Conservation (phyloP, 2,797 vertebrate species). For the Furcifer pardalis region DNA sequence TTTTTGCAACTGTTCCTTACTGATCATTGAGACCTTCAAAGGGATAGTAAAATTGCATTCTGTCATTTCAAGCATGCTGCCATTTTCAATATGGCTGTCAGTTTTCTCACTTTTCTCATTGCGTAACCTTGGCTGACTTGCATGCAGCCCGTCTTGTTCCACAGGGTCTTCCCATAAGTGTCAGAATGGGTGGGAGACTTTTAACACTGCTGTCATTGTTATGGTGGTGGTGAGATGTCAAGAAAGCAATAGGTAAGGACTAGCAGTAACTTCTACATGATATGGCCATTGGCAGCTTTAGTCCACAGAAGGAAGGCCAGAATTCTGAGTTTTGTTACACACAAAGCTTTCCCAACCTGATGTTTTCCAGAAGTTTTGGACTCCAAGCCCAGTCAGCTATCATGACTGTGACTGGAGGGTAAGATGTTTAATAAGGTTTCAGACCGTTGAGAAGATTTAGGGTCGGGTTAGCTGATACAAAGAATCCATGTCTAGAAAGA, state of each 20-base stretch:
- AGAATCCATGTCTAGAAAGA: too few species aligned
- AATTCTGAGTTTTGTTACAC: background rate
- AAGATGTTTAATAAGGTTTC: background rate
- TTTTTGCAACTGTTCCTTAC: too few species aligned
- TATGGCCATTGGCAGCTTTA: rapidly evolving
- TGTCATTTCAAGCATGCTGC: too few species aligned
- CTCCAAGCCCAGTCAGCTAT: background rate
- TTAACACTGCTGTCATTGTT: background rate
- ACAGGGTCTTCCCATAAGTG: background rate
- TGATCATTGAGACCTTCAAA: too few species aligned
- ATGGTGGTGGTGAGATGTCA: background rate
- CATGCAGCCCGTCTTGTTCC: background rate
- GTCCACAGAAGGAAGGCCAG: background rate
- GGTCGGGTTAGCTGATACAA: too few species aligned
- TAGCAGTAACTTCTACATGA: background rate
- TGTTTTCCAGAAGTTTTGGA: background rate
- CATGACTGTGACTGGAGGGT: background rate
- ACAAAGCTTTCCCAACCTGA: background rate
- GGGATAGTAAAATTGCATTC: too few species aligned
- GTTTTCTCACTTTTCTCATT: too few species aligned
- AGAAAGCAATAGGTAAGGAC: background rate
- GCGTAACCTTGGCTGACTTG: too few species aligned
- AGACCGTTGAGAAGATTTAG: too few species aligned
- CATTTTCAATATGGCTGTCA: too few species aligned
- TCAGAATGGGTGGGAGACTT: background rate